phyloP scores from a whole-genome alignment of 2,797 vertebrate species.

The Pelodytes ibericus region DNA sequence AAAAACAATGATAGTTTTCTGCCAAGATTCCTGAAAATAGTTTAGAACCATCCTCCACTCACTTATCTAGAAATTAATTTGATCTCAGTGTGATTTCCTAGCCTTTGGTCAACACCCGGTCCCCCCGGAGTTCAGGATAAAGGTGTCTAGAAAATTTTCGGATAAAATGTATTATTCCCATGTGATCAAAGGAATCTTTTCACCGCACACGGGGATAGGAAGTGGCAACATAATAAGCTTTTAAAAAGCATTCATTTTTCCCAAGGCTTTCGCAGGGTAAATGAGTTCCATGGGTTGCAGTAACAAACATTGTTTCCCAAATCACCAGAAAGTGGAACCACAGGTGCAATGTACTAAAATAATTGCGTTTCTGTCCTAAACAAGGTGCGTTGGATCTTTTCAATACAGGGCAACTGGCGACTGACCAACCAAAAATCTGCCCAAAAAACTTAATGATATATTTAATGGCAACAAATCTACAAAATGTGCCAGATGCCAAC shows the following conservation, averaged over 20 bases:
- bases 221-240: background rate
- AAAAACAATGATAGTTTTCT: background rate
- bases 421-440: no score
- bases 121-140: slow-evolving; percentile 15
- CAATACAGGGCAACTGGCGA: no score
- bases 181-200: background rate
- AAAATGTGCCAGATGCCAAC: no score
- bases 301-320: no score
- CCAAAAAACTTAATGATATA: no score
- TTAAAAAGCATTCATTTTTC: background rate
- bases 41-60: background rate
- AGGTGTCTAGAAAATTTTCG: background rate
- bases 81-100: background rate
- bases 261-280: background rate
- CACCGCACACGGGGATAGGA: background rate
- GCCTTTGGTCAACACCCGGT: background rate
- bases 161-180: no score
- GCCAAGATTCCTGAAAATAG: background rate
- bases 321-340: no score
- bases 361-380: no score
- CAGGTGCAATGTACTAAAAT: no score
- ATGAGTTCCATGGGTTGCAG: background rate
- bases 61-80: background rate
- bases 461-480: no score
- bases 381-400: no score